Percentiles rank a stretch among this genome's conserved stretches.
Evolutionary conservation across 2,113 vertebrate species (phyloP).

Genomic region (Passer domesticus): DNA sequence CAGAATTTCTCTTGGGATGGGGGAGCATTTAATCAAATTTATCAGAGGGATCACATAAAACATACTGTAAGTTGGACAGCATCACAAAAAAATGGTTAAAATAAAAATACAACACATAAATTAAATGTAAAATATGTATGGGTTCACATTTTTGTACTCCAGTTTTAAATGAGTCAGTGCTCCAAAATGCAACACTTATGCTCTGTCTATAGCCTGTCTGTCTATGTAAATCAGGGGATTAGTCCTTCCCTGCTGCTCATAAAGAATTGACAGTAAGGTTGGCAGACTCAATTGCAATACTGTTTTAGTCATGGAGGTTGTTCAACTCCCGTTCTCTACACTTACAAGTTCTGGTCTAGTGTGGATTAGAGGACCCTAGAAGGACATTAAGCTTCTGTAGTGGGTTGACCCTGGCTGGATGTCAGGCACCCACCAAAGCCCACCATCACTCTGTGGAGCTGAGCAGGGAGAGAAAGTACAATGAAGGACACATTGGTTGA

Average conservation of each 20-base stretch:
- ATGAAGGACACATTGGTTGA: background rate
- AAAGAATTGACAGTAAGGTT: background rate
- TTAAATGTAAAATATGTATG: background rate
- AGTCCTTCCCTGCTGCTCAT: background rate
- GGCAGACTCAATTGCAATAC: background rate
- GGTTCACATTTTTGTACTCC: background rate
- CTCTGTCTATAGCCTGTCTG: background rate
- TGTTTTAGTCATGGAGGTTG: background rate
- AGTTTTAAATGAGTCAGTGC: background rate
- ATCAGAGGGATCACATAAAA: constrained; percentile 80
- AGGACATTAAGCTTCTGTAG: background rate
- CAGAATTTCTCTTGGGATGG: background rate
- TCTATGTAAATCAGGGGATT: background rate
- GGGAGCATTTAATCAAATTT: constrained; percentile 63
- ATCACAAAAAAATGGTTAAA: constrained; percentile 72
- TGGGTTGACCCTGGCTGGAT: background rate
- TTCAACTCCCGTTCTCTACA: background rate
- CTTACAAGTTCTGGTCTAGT: background rate
- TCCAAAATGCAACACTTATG: background rate
- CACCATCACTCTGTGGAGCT: background rate
- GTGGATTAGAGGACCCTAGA: background rate
- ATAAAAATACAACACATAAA: background rate
- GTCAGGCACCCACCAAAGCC: background rate
- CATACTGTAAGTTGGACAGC: constrained; percentile 69
- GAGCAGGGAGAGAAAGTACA: background rate